Conservation (phyloP, 2,888 invertebrate species). For the Drosophila yooni region DNA sequence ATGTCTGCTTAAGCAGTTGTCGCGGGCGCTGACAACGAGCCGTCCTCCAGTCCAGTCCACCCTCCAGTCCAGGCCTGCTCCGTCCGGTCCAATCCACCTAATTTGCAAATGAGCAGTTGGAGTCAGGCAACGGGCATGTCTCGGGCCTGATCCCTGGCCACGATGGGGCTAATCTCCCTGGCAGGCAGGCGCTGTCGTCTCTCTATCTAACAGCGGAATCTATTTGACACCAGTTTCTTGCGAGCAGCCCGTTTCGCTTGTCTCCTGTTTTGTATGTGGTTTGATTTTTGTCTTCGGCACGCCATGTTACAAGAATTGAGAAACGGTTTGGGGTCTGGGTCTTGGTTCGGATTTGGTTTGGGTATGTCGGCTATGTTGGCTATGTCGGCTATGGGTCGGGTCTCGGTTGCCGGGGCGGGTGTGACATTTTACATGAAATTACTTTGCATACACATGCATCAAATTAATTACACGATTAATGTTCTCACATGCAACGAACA, state of each 20-base stretch:
- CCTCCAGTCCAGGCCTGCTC: not conserved
- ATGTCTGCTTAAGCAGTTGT: constrained; percentile 62
- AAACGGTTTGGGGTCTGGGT: constrained; percentile 18
- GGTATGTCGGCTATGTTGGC: constrained; percentile 1
- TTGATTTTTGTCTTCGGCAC: constrained; percentile 73
- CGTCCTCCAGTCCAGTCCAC: constrained; percentile 19
- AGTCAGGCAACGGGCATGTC: constrained; percentile 30
- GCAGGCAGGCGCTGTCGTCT: constrained; percentile 60
- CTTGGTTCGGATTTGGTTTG: constrained; percentile 14
- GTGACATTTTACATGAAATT: constrained; percentile 84
- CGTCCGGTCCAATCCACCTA: constrained; percentile 52
- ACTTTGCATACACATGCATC: constrained; percentile 85
- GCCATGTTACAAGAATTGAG: constrained; percentile 42
- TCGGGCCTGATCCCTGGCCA: constrained; percentile 56
- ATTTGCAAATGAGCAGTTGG: constrained; percentile 65
- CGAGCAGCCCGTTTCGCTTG: constrained; percentile 27
- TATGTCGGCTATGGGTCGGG: not conserved
- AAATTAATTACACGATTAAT: constrained; percentile 86
- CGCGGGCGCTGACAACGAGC: constrained; percentile 62
- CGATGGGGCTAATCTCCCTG: constrained; percentile 71
- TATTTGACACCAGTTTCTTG: constrained; percentile 68
- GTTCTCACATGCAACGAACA: constrained; percentile 77
- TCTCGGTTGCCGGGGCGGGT: constrained; percentile 46
- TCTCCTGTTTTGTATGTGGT: constrained; percentile 51
- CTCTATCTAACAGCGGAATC: constrained; percentile 72